Evolutionary conservation across 2,888 invertebrate species (phyloP), one percentile per base, ranked within the genome.

Genomic region (Rhabditoides inermis): DNA sequence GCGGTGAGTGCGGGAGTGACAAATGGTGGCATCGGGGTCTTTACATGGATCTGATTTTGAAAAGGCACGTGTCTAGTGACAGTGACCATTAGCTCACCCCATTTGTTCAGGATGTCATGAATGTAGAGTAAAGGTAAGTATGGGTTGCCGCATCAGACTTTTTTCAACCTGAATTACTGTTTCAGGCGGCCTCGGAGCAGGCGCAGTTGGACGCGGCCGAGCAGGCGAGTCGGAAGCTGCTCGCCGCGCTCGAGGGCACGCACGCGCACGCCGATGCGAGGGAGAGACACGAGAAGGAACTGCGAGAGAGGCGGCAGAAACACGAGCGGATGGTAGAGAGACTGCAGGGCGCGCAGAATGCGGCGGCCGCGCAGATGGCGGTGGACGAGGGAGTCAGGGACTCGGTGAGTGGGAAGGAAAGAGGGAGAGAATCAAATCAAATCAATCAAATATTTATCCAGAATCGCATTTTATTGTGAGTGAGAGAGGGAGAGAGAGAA

Each of bases 301-400:
- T 56, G 2, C 50, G 36, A 12, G 32, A 46, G 4, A 45, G 61
- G 49, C 52, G 60, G 44, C 53, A 53, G 32, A 50, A 50, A 45
- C 49, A 18, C 20, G 49, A 41, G 36, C n/a, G 15, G 10, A 49
- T 63, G n/a, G 40, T 62, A 1, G 63, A 63, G 23, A 51, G 56
- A n/a, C 48, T 67, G 15, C 65, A 63, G 26, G 49, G 54, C n/a
- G 52, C 49, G 12, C 53, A 61, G 53, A 65, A 61, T 51, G 57
- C 60, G 18, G 58, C 60, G 12, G 56, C 60, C 0, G 53, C 58
- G 0, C 45, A 60, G 18, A 51, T 58, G 32, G 65, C 64, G 3
- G 58, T 49, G 20, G 60, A 58, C 10, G 67, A 67, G 55, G 67
- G 63, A 18, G 58, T 65, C 20, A 60, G 57, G 39, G 54, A 63